phyloP scores from a whole-genome alignment of 1,140 invertebrate genomes.

The Drosophila malerkotliana region DNA sequence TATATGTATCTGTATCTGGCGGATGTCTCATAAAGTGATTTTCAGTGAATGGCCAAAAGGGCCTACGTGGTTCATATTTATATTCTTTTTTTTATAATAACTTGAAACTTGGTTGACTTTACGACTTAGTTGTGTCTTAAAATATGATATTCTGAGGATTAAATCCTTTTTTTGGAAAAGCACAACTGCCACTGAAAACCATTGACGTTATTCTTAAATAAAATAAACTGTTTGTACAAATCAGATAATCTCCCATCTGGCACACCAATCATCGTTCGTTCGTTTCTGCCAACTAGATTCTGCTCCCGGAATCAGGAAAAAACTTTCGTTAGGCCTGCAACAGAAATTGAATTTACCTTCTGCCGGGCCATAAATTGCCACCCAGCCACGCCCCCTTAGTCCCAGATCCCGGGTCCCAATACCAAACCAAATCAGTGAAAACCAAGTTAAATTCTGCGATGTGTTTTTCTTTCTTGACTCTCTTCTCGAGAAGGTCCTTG shows the following conservation, averaged over 20 bases:
- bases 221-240: conserved; percentile 42
- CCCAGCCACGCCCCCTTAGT: neutral
- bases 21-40: neutral
- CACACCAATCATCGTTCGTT: conserved; percentile 27
- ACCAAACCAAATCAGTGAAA: conserved; percentile 58
- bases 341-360: conserved; percentile 76
- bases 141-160: too few relatives aligned
- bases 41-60: neutral
- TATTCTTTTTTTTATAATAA: neutral
- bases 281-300: conserved; percentile 21
- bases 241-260: conserved; percentile 40
- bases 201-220: neutral
- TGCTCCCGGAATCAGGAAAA: conserved; percentile 18
- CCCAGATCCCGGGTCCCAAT: conserved; percentile 1
- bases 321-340: conserved; percentile 43
- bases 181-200: neutral
- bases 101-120: neutral
- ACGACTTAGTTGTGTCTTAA: neutral
- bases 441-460: conserved; percentile 55
- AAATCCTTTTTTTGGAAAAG: too few relatives aligned
- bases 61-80: neutral
- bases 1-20: neutral
- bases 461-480: conserved; percentile 29
- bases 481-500: conserved; percentile 31
- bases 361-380: conserved; percentile 66